Evolutionary conservation across 2,797 vertebrate genomes (phyloP).

Genomic region (Paratrypauchen microcephalus): DNA sequence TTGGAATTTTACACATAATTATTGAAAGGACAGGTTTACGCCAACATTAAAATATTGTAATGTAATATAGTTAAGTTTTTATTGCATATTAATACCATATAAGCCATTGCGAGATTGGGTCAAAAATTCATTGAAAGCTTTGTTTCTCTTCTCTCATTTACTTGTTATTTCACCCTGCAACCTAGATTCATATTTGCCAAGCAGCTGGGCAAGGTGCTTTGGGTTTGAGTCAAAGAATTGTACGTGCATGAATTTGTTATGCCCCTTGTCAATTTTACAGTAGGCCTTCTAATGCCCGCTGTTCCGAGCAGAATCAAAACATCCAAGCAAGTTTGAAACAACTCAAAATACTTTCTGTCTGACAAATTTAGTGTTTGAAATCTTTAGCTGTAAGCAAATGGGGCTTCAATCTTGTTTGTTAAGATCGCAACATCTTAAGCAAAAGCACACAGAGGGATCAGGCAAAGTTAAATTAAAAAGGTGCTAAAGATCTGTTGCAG

Average conservation of each 20-base stretch:
- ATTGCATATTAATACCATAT: not conserved
- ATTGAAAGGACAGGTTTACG: too few relatives aligned
- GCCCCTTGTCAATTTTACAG: conserved; percentile 3
- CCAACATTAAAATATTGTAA: too few relatives aligned
- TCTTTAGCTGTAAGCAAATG: not conserved
- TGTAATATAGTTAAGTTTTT: too few relatives aligned
- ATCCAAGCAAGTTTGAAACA: not conserved
- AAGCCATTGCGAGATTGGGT: not conserved
- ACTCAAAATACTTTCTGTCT: not conserved
- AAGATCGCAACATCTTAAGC: not conserved
- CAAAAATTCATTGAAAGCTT: not conserved
- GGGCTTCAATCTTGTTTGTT: not conserved
- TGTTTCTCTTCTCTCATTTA: not conserved
- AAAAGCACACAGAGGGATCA: not conserved
- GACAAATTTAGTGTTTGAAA: not conserved
- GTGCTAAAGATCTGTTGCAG: conserved; percentile 8
- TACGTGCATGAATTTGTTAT: not conserved
- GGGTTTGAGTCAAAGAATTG: not conserved
- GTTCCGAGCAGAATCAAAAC: not conserved
- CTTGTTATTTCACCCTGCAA: not conserved
- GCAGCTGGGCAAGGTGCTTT: not conserved
- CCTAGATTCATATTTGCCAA: not conserved
- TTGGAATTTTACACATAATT: too few relatives aligned
- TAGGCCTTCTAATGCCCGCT: not conserved
- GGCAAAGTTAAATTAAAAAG: conserved; percentile 6